These are phyloP conservation scores for Iphiclides podalirius DNA, from an alignment of 2,888 invertebrate species.

Conservation along the genomic window DNA sequence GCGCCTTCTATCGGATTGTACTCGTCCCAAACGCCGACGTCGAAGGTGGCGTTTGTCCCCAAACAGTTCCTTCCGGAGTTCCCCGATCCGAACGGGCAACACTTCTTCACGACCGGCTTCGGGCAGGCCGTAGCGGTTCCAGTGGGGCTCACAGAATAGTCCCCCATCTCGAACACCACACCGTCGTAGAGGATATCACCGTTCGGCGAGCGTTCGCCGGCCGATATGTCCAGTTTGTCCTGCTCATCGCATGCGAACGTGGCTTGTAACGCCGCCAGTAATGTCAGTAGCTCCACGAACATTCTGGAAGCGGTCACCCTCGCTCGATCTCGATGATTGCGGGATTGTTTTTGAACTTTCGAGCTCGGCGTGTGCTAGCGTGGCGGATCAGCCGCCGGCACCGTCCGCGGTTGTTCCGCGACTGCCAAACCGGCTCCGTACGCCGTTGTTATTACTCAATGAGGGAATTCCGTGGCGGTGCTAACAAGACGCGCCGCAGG, in stretches of 20 bases:
- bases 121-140: constrained; percentile 42
- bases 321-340: not conserved
- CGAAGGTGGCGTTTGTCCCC: constrained; percentile 34
- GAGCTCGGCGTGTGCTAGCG: not conserved
- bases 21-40: constrained; percentile 45
- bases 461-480: constrained; percentile 42
- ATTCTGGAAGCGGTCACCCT: not conserved
- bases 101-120: constrained; percentile 47
- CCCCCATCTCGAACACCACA: constrained; percentile 36
- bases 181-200: constrained; percentile 40
- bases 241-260: constrained; percentile 10
- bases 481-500: constrained; percentile 21
- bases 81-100: constrained; percentile 49
- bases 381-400: constrained; percentile 11
- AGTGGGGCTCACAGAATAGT: constrained; percentile 43
- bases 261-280: not conserved
- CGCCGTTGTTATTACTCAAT: constrained; percentile 35
- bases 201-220: constrained; percentile 36
- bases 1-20: constrained; percentile 31
- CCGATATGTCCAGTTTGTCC: constrained; percentile 40
- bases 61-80: constrained; percentile 41
- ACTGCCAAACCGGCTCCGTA: constrained; percentile 14
- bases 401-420: constrained; percentile 4
- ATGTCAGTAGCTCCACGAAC: not conserved
- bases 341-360: not conserved